A percentile compares a stretch with the other conserved stretches of the same genome.
These are phyloP conservation scores for Harpalus rufipes DNA, from an alignment of 2,888 invertebrate species.

Conservation along the genomic window DNA sequence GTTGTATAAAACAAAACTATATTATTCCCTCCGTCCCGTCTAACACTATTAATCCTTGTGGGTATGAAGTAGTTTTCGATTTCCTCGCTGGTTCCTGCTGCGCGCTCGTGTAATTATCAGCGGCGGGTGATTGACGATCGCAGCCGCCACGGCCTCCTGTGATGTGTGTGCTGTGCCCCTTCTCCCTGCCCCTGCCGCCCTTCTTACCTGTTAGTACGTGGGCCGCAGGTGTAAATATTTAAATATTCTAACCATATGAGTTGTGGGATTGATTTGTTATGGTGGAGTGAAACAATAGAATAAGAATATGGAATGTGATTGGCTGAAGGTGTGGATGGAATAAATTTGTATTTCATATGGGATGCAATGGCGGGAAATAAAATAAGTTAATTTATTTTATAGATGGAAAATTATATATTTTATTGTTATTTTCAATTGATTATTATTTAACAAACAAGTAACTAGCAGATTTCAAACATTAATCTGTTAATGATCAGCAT, in stretches of 20 bases:
- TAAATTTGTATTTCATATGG: not conserved
- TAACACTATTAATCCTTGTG: conserved; percentile 57
- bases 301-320: not conserved
- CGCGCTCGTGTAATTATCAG: conserved; percentile 72
- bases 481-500: too few relatives aligned
- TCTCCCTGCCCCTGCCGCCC: not conserved
- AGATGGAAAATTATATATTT: not conserved
- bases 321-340: conserved; percentile 3
- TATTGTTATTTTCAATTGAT: too few relatives aligned
- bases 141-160: conserved; percentile 68
- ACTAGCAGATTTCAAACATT: too few relatives aligned
- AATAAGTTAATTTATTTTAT: not conserved
- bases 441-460: too few relatives aligned
- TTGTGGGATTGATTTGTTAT: conserved; percentile 28
- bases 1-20: not conserved
- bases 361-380: not conserved
- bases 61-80: conserved; percentile 73
- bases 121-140: conserved; percentile 73
- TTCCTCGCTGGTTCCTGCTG: conserved; percentile 72
- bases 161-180: conserved; percentile 11
- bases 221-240: conserved; percentile 47
- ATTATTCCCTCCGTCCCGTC: not conserved
- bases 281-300: conserved; percentile 38
- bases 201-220: not conserved
- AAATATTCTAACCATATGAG: conserved; percentile 34